phyloP scores from a whole-genome alignment of 2,113 vertebrate genomes.

The Ursus arctos region DNA sequence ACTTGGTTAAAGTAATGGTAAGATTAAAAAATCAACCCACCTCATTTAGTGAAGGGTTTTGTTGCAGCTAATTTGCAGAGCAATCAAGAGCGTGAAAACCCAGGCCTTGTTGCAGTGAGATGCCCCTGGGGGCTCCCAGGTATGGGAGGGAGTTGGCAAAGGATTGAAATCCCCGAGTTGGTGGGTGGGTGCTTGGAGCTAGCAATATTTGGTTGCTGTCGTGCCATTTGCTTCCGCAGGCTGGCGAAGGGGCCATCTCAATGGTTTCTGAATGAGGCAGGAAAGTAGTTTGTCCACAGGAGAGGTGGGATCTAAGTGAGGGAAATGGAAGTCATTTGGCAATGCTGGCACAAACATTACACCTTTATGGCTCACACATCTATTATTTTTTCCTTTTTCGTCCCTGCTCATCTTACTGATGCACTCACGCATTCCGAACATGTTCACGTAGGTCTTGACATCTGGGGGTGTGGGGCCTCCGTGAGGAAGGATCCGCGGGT shows the following conservation, averaged over 20 bases:
- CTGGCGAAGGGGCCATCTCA: neutral
- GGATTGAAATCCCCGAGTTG: neutral
- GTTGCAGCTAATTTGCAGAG: conserved; percentile 36
- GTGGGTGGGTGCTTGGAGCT: neutral
- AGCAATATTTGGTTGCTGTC: neutral
- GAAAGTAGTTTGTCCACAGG: neutral
- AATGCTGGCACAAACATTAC: too few relatives aligned
- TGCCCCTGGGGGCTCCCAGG: neutral
- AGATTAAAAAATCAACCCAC: neutral
- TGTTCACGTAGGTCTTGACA: neutral
- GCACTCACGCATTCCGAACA: neutral
- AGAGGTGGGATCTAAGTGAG: neutral
- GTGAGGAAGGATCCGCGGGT: neutral
- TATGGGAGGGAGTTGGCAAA: neutral
- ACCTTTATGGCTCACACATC: neutral
- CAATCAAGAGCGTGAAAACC: conserved; percentile 23
- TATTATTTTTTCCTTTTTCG: neutral
- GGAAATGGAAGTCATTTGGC: neutral
- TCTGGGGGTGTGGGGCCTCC: neutral
- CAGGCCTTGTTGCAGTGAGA: neutral
- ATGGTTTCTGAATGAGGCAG: neutral
- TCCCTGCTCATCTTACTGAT: neutral
- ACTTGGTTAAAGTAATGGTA: neutral
- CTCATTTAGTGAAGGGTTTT: conserved; percentile 31
- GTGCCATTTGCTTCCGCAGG: neutral